These are phyloP conservation scores for Syngnathus rostellatus DNA, from an alignment of 2,797 vertebrate genomes.

Conservation along the genomic window DNA sequence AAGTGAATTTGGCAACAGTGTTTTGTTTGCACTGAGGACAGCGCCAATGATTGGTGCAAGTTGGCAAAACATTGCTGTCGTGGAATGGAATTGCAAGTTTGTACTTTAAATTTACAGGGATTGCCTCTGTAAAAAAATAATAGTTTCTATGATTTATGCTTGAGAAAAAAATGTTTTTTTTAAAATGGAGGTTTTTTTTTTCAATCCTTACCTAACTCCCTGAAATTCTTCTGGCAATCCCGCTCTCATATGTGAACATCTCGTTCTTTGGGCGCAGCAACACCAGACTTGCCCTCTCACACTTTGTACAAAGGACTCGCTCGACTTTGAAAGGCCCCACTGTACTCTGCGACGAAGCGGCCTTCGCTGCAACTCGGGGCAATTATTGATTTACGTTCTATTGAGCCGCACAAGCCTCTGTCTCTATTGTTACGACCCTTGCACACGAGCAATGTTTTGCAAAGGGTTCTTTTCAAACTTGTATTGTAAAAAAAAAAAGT, in stretches of 20 bases:
- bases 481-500: too few species aligned
- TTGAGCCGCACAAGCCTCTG: constrained; percentile 42
- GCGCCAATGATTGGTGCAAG: not conserved
- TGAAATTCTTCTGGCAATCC: not conserved
- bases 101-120: not conserved
- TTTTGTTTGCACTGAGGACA: not conserved
- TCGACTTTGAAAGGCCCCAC: constrained; percentile 46
- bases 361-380: constrained; percentile 35
- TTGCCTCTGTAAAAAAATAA: not conserved
- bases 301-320: constrained; percentile 39
- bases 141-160: too few species aligned
- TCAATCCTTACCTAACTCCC: not conserved
- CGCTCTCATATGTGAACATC: not conserved
- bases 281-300: not conserved
- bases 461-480: not conserved
- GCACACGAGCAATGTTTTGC: constrained; percentile 7
- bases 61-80: not conserved
- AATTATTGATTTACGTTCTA: constrained; percentile 55
- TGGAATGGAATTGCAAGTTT: not conserved
- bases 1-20: not conserved
- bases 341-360: constrained; percentile 28
- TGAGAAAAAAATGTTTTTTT: too few species aligned
- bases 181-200: not conserved
- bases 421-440: constrained; percentile 11
- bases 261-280: not conserved